Percentiles rank a stretch among this genome's conserved stretches.
These are phyloP conservation scores for Phoeniculus purpureus DNA, from an alignment of 2,797 vertebrate species.

Conservation along the genomic window DNA sequence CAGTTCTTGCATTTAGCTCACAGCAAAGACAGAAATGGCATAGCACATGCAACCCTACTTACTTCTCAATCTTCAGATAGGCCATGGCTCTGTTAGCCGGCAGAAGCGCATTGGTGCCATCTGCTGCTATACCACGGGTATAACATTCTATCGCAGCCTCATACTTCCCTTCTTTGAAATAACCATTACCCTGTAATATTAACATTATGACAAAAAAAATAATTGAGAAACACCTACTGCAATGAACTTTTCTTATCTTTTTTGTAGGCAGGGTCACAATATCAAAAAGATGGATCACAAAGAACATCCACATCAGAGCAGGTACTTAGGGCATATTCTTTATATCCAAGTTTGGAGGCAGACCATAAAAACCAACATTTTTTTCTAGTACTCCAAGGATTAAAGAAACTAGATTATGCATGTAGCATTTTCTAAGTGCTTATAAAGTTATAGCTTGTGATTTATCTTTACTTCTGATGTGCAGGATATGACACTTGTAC, in stretches of 20 bases:
- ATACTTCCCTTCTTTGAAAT: constrained; percentile 96
- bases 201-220: not conserved
- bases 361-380: not conserved
- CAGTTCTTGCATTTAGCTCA: not conserved
- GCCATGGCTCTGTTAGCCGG: constrained; percentile 98
- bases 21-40: not conserved
- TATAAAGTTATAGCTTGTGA: not conserved
- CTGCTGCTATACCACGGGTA: constrained; percentile 88
- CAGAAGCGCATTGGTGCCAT: constrained; percentile 88
- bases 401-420: not conserved
- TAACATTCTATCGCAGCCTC: constrained; percentile 93
- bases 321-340: not conserved
- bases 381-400: not conserved
- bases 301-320: not conserved
- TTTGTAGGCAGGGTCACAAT: not conserved
- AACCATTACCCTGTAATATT: constrained; percentile 88
- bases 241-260: not conserved
- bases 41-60: constrained; percentile 29
- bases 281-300: not conserved
- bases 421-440: not conserved
- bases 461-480: not conserved
- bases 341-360: not conserved
- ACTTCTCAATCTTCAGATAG: constrained; percentile 91
- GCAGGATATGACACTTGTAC: not conserved
- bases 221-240: not conserved